A percentile compares a stretch with the other conserved stretches of the same genome.
Conservation (phyloP, 1,140 invertebrate species). For the Micrasema longulum region DNA sequence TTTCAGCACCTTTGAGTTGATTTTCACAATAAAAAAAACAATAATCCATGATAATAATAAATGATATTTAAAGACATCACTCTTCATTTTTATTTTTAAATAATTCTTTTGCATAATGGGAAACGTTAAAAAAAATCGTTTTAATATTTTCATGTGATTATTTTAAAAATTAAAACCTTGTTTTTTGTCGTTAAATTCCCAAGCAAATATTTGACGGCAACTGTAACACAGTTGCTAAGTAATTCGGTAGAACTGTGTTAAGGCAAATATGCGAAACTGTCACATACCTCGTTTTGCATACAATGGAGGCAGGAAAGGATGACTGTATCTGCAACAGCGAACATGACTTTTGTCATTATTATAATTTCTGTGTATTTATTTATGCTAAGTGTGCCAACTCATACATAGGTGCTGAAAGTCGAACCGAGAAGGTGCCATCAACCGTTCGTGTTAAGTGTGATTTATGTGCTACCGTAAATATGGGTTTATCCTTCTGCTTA, state of each 20-base stretch:
- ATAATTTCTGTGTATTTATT: constrained; percentile 43
- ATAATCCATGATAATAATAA: too few species aligned
- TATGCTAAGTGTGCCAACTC: constrained; percentile 35
- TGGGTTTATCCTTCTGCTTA: constrained; percentile 32
- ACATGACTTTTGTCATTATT: constrained; percentile 45
- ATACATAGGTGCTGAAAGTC: not conserved
- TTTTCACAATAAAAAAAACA: too few species aligned
- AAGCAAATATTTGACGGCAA: constrained; percentile 17
- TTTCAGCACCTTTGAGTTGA: too few species aligned
- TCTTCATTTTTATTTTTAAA: too few species aligned
- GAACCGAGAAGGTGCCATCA: too few species aligned
- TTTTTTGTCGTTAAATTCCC: constrained; percentile 25
- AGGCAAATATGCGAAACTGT: constrained; percentile 30
- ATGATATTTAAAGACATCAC: too few species aligned
- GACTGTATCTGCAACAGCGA: constrained; percentile 20
- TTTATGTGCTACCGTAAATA: constrained; percentile 38
- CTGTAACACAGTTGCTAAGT: constrained; percentile 23
- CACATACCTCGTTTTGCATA: constrained; percentile 42
- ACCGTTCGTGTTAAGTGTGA: constrained; percentile 18
- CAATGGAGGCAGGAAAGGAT: constrained; percentile 33
- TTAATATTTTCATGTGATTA: too few species aligned
- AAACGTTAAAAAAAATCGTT: too few species aligned
- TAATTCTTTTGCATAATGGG: too few species aligned
- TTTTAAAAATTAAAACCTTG: too few species aligned
- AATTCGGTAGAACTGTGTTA: constrained; percentile 36